Conservation (phyloP, 1,140 invertebrate genomes). For the Cephus cinctus region DNA sequence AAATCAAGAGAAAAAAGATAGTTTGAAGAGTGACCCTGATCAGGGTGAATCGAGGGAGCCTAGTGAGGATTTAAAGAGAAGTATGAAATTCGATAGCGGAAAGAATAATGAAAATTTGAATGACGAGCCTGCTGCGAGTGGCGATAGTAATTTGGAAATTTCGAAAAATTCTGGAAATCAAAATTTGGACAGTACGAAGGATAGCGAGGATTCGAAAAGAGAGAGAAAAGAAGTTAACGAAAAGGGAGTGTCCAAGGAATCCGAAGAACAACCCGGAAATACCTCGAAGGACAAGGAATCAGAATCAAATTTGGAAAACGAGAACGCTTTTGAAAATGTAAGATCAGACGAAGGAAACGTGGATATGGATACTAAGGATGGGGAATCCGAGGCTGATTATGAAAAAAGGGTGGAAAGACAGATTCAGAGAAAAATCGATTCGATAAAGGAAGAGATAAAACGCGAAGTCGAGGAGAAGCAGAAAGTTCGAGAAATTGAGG, state of each 20-base stretch:
- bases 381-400: slow-evolving; percentile 14
- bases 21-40: too few species aligned
- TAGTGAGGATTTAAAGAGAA: too few species aligned
- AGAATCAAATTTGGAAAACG: neutral
- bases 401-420: slow-evolving; percentile 29
- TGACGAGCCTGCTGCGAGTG: too few species aligned
- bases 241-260: too few species aligned
- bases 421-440: slow-evolving; percentile 34
- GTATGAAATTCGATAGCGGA: too few species aligned
- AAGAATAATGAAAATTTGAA: too few species aligned
- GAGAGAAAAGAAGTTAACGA: neutral
- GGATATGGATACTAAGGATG: neutral
- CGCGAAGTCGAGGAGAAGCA: slow-evolving; percentile 27
- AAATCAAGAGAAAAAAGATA: too few species aligned
- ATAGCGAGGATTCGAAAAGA: neutral
- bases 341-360: neutral
- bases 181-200: neutral
- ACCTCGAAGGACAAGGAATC: neutral
- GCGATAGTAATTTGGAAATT: too few species aligned
- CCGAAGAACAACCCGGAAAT: too few species aligned
- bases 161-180: too few species aligned
- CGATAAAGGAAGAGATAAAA: slow-evolving; percentile 36
- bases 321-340: neutral
- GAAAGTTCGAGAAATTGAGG: slow-evolving; percentile 23
- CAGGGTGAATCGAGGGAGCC: too few species aligned